A percentile compares a stretch with the other conserved stretches of the same genome.
phyloP scores from a whole-genome alignment of 2,113 vertebrate genomes.

The Varanus komodoensis region DNA sequence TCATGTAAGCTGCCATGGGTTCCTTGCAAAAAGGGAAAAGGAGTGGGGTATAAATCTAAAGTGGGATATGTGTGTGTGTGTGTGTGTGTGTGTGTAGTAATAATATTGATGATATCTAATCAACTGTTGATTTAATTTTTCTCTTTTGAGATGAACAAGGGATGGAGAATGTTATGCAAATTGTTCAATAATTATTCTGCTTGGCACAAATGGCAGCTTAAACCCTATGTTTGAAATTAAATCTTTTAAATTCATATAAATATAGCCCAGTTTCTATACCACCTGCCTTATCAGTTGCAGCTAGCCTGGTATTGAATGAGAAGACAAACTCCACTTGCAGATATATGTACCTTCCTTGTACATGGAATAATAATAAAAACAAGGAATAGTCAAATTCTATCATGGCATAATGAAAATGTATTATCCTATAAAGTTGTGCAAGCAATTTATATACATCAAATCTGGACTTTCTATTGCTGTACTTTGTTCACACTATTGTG shows the following conservation, averaged over 20 bases:
- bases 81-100: too few relatives aligned
- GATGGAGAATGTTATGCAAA: conserved; percentile 27
- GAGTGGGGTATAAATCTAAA: too few relatives aligned
- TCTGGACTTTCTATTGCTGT: neutral
- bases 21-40: too few relatives aligned
- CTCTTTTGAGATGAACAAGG: conserved; percentile 32
- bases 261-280: neutral
- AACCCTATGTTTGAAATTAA: neutral
- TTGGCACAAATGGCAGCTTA: neutral
- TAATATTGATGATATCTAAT: too few relatives aligned
- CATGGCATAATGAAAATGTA: neutral
- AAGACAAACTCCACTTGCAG: neutral
- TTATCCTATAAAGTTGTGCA: conserved; percentile 5
- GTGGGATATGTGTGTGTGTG: too few relatives aligned
- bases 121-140: neutral
- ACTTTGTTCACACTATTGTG: neutral
- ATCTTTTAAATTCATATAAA: neutral
- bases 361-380: conserved; percentile 9
- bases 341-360: neutral
- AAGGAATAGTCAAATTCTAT: conserved; percentile 4
- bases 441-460: neutral
- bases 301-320: neutral
- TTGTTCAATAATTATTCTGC: conserved; percentile 35
- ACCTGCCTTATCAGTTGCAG: neutral
- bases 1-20: too few relatives aligned